Conservation (phyloP, 2,113 vertebrate genomes). For the Entelurus aequoreus region DNA sequence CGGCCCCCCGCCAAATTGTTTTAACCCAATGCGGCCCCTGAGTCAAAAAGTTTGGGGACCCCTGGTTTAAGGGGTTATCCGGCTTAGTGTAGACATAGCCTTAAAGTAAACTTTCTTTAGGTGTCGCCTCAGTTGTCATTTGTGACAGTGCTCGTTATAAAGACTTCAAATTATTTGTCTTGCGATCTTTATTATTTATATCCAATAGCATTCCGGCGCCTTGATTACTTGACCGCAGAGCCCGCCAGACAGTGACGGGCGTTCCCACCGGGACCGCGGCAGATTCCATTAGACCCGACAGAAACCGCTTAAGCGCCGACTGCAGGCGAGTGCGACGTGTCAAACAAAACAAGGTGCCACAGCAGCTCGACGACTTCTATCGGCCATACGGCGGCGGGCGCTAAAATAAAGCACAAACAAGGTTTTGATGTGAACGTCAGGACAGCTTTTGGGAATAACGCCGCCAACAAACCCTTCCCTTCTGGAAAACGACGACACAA, state of each 20-base stretch:
- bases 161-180: conserved; percentile 15
- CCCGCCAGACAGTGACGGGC: conserved; percentile 33
- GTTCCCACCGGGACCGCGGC: conserved; percentile 27
- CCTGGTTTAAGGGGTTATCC: too few relatives aligned
- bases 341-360: conserved; percentile 11
- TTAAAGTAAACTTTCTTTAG: background rate
- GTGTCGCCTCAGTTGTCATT: conserved; percentile 4
- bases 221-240: conserved; percentile 35
- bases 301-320: conserved; percentile 17
- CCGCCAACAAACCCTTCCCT: background rate
- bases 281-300: conserved; percentile 30
- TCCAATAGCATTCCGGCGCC: conserved; percentile 17
- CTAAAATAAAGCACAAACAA: conserved; percentile 27
- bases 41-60: too few relatives aligned
- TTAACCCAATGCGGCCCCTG: too few relatives aligned
- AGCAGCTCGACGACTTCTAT: conserved; percentile 8
- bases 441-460: conserved; percentile 28
- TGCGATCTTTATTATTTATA: conserved; percentile 39
- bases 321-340: conserved; percentile 16
- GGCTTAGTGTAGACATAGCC: too few relatives aligned
- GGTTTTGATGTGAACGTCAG: conserved; percentile 16
- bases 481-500: conserved; percentile 75
- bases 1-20: too few relatives aligned
- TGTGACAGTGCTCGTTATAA: conserved; percentile 8
- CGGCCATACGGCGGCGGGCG: background rate